phyloP scores from a whole-genome alignment of 1,140 invertebrate genomes.

The Lanistes nyassanus region DNA sequence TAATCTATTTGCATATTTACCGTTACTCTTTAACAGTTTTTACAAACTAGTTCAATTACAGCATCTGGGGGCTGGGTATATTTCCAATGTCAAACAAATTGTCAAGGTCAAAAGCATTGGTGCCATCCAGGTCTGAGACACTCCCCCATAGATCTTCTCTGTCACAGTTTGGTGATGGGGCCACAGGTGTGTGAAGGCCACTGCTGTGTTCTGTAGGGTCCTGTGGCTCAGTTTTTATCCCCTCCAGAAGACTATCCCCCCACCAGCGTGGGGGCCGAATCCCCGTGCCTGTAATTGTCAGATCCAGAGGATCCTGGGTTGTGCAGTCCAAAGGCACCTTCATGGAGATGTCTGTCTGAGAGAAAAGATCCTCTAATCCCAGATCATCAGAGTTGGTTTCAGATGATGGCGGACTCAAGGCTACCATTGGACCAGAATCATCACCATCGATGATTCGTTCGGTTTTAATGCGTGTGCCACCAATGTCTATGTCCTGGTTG shows the following conservation, averaged over 20 bases:
- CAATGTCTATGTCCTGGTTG: constrained; percentile 68
- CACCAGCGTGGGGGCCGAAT: constrained; percentile 65
- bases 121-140: constrained; percentile 46
- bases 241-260: constrained; percentile 49
- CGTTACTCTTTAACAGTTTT: no score
- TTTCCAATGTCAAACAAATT: constrained; percentile 62
- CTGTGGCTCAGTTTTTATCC: constrained; percentile 24
- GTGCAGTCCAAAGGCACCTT: constrained; percentile 49
- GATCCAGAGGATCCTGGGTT: constrained; percentile 55
- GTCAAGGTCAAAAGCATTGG: constrained; percentile 61
- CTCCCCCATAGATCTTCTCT: constrained; percentile 56
- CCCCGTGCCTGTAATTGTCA: constrained; percentile 59
- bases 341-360: constrained; percentile 47
- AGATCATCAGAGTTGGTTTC: constrained; percentile 60
- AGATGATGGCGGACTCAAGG: constrained; percentile 61
- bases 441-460: constrained; percentile 58
- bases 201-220: constrained; percentile 34
- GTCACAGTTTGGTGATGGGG: constrained; percentile 47
- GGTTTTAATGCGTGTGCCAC: constrained; percentile 63
- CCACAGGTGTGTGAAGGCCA: constrained; percentile 54
- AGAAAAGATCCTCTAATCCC: constrained; percentile 56
- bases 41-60: not conserved
- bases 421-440: constrained; percentile 48
- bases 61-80: constrained; percentile 55
- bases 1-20: no score